phyloP scores from a whole-genome alignment of 2,113 vertebrate genomes.

The Hippocampus abdominalis region DNA sequence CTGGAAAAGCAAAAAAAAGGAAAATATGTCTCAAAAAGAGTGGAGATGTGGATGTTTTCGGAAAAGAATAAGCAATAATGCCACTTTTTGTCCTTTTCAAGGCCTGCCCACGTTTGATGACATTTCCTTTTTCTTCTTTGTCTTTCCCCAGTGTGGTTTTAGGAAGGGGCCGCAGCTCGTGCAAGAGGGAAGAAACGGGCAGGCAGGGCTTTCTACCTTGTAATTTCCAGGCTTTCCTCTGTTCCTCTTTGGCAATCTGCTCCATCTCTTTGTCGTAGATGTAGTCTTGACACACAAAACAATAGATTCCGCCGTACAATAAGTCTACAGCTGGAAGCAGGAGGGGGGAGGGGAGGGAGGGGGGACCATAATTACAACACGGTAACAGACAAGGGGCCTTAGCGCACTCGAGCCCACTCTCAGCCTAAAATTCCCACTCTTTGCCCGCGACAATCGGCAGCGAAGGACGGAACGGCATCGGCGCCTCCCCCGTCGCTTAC shows the following conservation, averaged over 20 bases:
- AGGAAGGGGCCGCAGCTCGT: not conserved
- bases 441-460: slow-evolving; percentile 17
- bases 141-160: not conserved
- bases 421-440: slow-evolving; percentile 8
- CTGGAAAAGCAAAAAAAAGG: no score
- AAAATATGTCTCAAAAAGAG: no score
- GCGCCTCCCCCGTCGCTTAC: slow-evolving; percentile 25
- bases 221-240: slow-evolving; percentile 97
- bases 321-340: slow-evolving; percentile 86
- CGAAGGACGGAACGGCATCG: slow-evolving; percentile 19
- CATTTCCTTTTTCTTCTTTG: not conserved
- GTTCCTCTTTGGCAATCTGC: slow-evolving; percentile 99
- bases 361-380: slow-evolving; percentile 36
- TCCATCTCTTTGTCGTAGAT: slow-evolving; percentile 99
- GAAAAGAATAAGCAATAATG: no score
- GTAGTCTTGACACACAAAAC: slow-evolving; percentile 99
- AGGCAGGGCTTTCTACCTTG: slow-evolving; percentile 79
- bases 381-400: slow-evolving; percentile 10
- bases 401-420: slow-evolving; percentile 4
- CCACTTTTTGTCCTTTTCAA: no score
- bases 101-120: no score
- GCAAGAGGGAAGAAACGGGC: slow-evolving; percentile 5
- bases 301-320: slow-evolving; percentile 97
- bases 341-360: slow-evolving; percentile 11
- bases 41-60: no score